phyloP scores from a whole-genome alignment of 2,888 invertebrate genomes.

The Dyspetes luteomarginatus region DNA sequence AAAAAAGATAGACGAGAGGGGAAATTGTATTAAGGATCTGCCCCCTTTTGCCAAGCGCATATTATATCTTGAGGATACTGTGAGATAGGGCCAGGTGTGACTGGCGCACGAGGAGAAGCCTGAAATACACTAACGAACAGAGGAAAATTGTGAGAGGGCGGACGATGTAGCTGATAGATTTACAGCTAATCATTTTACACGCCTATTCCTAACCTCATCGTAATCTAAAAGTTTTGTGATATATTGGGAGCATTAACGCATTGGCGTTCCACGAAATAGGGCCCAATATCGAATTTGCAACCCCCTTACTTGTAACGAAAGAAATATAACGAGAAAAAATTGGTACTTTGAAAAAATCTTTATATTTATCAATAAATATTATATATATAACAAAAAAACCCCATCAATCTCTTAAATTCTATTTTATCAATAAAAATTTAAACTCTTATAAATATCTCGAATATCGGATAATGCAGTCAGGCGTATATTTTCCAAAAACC shows the following conservation, averaged over 20 bases:
- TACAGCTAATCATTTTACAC: conserved; percentile 83
- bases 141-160: conserved; percentile 76
- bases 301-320: not conserved
- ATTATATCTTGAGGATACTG: conserved; percentile 57
- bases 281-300: not conserved
- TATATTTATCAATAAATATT: too few relatives aligned
- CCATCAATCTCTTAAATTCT: too few relatives aligned
- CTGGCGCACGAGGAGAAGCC: conserved; percentile 54
- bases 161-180: conserved; percentile 79
- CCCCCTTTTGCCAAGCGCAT: conserved; percentile 35
- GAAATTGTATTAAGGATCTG: conserved; percentile 27
- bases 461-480: too few relatives aligned
- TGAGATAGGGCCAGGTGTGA: conserved; percentile 62
- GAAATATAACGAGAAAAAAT: not conserved
- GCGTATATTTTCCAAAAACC: too few relatives aligned
- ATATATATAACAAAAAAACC: too few relatives aligned
- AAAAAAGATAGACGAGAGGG: conserved; percentile 27
- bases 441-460: too few relatives aligned
- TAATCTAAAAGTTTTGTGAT: conserved; percentile 70
- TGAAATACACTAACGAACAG: conserved; percentile 36
- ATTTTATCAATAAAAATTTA: too few relatives aligned
- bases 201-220: conserved; percentile 75
- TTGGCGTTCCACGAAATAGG: conserved; percentile 22
- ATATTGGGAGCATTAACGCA: conserved; percentile 69
- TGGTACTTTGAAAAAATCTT: not conserved